Evolutionary conservation across 2,797 vertebrate species (phyloP).

Genomic region (Neostethus bicornis): DNA sequence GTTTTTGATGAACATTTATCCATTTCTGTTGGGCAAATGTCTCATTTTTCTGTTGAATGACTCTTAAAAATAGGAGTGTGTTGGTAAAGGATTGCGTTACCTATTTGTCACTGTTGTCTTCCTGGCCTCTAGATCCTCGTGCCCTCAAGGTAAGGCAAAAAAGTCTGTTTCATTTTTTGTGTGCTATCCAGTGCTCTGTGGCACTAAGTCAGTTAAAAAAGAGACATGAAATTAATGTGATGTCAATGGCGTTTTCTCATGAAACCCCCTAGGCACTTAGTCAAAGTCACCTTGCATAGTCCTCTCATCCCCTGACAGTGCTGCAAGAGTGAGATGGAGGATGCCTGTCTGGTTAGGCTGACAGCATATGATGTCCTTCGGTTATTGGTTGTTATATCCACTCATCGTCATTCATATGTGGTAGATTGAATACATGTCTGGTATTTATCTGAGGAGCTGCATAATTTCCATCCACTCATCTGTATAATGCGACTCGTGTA

Average conservation of each 20-base stretch:
- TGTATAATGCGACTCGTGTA: constrained; percentile 14
- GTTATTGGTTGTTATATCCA: constrained; percentile 62
- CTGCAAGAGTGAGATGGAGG: constrained; percentile 74
- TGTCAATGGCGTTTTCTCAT: constrained; percentile 76
- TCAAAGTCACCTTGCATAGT: constrained; percentile 84
- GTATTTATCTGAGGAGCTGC: constrained; percentile 43
- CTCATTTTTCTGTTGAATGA: constrained; percentile 33
- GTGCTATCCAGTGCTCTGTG: constrained; percentile 54
- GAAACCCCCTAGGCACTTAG: constrained; percentile 77
- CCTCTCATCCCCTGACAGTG: constrained; percentile 76
- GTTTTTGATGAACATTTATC: constrained; percentile 62
- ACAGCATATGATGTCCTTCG: constrained; percentile 66
- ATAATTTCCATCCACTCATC: constrained; percentile 39
- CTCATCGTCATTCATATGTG: constrained; percentile 49
- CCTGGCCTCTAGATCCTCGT: constrained; percentile 39
- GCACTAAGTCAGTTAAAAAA: constrained; percentile 73
- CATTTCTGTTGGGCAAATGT: constrained; percentile 27
- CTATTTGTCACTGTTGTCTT: constrained; percentile 60
- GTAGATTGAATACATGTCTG: constrained; percentile 42
- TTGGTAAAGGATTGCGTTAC: constrained; percentile 46
- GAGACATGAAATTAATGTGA: constrained; percentile 81
- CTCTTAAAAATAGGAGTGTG: constrained; percentile 48
- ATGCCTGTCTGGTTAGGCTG: constrained; percentile 74
- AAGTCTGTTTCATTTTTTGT: constrained; percentile 32
- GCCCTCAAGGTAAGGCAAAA: constrained; percentile 52